Percentiles rank a stretch among this genome's conserved stretches.
These are phyloP conservation scores for Styela clava DNA, from an alignment of 23 tunicate species.

Conservation along the genomic window DNA sequence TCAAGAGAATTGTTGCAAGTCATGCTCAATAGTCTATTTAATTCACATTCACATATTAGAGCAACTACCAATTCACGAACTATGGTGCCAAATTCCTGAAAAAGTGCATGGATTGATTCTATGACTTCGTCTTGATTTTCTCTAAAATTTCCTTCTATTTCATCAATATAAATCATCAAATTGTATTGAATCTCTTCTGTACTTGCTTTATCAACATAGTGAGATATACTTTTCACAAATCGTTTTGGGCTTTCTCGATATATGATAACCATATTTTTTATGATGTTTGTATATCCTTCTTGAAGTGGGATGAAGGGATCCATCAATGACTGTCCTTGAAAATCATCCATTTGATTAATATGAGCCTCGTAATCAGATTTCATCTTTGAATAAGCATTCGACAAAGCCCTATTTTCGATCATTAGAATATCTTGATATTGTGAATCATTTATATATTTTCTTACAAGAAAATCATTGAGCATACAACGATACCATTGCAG, in stretches of 20 bases:
- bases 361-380: background rate
- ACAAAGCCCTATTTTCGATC: background rate
- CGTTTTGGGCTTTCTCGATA: conserved; percentile 9
- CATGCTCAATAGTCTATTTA: background rate
- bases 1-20: background rate
- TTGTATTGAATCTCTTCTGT: background rate
- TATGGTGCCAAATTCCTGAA: background rate
- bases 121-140: conserved; percentile 12
- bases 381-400: background rate
- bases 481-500: conserved; percentile 9
- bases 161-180: background rate
- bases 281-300: background rate
- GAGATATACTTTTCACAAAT: background rate
- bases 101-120: background rate
- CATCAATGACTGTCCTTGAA: background rate
- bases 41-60: conserved; percentile 2
- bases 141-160: conserved; percentile 7
- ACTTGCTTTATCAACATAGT: background rate
- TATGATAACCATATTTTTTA: background rate
- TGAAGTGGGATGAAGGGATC: background rate
- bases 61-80: conserved; percentile 5
- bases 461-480: conserved; percentile 3
- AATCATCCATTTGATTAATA: background rate
- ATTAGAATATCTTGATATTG: conserved; percentile 3
- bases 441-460: background rate